Conservation (phyloP, 2,113 vertebrate species). For the Pygoscelis antarcticus region DNA sequence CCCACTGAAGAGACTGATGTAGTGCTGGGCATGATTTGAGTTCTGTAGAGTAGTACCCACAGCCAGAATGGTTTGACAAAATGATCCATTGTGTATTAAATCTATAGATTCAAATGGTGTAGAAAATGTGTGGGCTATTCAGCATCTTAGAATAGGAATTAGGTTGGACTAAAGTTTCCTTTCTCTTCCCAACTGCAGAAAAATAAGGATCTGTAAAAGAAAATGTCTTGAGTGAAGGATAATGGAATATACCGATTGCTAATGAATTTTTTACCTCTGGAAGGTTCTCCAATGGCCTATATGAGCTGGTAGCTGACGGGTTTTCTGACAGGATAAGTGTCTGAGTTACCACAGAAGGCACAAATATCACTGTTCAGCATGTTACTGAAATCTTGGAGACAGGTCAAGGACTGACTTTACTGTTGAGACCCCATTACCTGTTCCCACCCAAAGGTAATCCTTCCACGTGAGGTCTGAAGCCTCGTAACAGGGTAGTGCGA, state of each 20-base stretch:
- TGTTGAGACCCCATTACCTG: neutral
- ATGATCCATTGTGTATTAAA: neutral
- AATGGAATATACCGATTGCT: neutral
- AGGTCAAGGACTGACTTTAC: neutral
- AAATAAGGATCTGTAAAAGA: neutral
- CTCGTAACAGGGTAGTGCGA: accelerated
- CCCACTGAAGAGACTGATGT: neutral
- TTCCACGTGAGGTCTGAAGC: neutral
- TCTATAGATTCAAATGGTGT: neutral
- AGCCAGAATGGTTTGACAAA: neutral
- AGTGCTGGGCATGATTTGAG: neutral
- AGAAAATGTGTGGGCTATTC: neutral
- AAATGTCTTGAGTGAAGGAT: neutral
- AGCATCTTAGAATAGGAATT: neutral
- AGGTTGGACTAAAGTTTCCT: neutral
- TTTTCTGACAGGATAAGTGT: neutral
- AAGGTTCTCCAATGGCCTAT: neutral
- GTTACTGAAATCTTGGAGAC: neutral
- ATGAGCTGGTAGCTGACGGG: neutral
- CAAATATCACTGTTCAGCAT: neutral
- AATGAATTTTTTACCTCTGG: neutral
- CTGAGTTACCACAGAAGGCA: neutral
- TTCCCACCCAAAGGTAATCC: neutral
- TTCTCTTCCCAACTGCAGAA: neutral
- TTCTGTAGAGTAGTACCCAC: neutral